Evolutionary conservation across 2,888 invertebrate genomes (phyloP), one percentile per base, ranked within the genome.

Genomic region (Pammene fasciana): DNA sequence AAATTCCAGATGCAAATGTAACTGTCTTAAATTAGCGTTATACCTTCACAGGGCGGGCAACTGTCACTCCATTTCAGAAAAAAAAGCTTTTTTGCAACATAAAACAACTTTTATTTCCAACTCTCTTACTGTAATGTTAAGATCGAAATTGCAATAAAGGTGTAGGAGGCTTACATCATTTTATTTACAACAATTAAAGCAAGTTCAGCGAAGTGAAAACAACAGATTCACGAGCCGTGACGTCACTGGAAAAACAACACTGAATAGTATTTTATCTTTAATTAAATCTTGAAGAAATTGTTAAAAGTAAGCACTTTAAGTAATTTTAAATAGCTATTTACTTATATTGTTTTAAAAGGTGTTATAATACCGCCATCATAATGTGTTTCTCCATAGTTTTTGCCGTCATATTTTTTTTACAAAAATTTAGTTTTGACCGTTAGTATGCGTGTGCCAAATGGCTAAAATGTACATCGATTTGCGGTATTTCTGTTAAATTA

Each of bases 241-340:
- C 70, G 70, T 70, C 70, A 70, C 57, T 57, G 57, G 57, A 65
- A 70, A 65, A 65, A 70, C 65, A 65, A 59, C 59, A 48, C 55
- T 38, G 65, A 65, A 65, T 70, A 34, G 65, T 59, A 54, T 65
- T 70, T 60, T 70, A 70, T 70, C 70, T 65, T 65, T 65, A 70
- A 70, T 70, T 70, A 70, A 65, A 65, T 70, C 68, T 65, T 26
- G 43, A 61, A 46, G 48, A 62, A 57, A 45, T 45, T 68, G 50
- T 57, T 57, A 43, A 2, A 13, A 11, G 18, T 57, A 45, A 59
- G 13, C 2, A 18, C 9, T 16, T 18, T 13, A 38, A 38, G 38
- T 38, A 38, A 26, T 26, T 26, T 26, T 26, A 26, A 26, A 26
- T 26, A 26, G 26, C 26, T n/a, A n/a, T n/a, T 26, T 26, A 26